Evolutionary conservation across 1,140 invertebrate genomes (phyloP).

Genomic region (Agraylea sexmaculata): DNA sequence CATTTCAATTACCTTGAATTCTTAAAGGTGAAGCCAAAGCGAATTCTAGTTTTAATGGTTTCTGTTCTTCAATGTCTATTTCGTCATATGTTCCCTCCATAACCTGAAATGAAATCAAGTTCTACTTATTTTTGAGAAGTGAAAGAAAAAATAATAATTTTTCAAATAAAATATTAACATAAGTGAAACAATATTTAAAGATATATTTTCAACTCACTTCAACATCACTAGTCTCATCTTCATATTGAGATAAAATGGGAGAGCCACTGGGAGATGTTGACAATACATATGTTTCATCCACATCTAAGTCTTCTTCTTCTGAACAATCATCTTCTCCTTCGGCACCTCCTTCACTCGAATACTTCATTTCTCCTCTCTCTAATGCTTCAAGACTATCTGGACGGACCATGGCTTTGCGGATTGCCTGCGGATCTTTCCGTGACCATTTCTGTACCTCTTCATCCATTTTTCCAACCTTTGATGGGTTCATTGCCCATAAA

Average conservation of each 20-base stretch:
- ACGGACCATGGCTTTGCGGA: constrained; percentile 80
- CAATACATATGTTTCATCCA: constrained; percentile 37
- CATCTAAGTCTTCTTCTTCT: constrained; percentile 37
- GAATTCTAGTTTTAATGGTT: constrained; percentile 36
- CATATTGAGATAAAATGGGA: constrained; percentile 34
- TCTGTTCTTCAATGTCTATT: constrained; percentile 33
- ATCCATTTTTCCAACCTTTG: constrained; percentile 91
- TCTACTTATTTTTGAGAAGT: no score
- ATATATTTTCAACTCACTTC: constrained; percentile 33
- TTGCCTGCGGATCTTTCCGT: constrained; percentile 78
- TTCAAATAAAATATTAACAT: neutral
- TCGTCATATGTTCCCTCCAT: constrained; percentile 38
- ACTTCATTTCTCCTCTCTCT: constrained; percentile 78
- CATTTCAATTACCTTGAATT: constrained; percentile 16
- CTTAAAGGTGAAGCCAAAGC: constrained; percentile 30
- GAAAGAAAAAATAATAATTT: constrained; percentile 3
- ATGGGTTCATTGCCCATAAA: constrained; percentile 92
- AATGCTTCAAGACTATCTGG: constrained; percentile 72
- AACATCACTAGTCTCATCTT: constrained; percentile 45
- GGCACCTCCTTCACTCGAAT: constrained; percentile 41
- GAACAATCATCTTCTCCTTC: constrained; percentile 38
- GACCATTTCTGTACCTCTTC: constrained; percentile 96
- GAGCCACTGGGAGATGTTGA: constrained; percentile 34
- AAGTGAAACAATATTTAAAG: neutral
- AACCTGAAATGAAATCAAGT: no score